Conservation (phyloP, 2,888 invertebrate species). For the Stegophylla sp. region DNA sequence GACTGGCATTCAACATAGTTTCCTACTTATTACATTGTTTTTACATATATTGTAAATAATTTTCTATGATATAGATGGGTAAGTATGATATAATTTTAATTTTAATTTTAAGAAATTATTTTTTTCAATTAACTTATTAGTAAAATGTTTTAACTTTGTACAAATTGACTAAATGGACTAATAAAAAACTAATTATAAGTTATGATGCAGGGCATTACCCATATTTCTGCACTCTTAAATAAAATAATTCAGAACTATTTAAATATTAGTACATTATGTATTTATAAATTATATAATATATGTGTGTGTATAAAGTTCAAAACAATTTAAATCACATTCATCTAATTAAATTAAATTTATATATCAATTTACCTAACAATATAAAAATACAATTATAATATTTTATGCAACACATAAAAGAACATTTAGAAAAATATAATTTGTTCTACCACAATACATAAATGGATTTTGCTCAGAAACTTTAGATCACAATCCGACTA, state of each 20-base stretch:
- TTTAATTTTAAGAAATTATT: background rate
- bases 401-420: background rate
- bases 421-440: background rate
- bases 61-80: background rate
- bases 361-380: conserved; percentile 11
- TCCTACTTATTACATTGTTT: background rate
- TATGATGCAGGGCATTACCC: too few relatives aligned
- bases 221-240: background rate
- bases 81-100: conserved; percentile 9
- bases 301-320: background rate
- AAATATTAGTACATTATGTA: background rate
- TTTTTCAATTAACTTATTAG: background rate
- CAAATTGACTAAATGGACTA: background rate
- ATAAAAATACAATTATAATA: conserved; percentile 20
- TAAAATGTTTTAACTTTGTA: conserved; percentile 6
- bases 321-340: background rate
- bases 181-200: background rate
- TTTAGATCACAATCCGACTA: background rate
- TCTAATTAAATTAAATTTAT: conserved; percentile 3
- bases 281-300: background rate
- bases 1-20: conserved; percentile 21
- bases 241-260: background rate
- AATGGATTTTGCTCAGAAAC: background rate
- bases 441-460: background rate
- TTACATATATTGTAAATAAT: background rate